Conservation (phyloP, 1,140 invertebrate species). For the Calliopsis andreniformis region DNA sequence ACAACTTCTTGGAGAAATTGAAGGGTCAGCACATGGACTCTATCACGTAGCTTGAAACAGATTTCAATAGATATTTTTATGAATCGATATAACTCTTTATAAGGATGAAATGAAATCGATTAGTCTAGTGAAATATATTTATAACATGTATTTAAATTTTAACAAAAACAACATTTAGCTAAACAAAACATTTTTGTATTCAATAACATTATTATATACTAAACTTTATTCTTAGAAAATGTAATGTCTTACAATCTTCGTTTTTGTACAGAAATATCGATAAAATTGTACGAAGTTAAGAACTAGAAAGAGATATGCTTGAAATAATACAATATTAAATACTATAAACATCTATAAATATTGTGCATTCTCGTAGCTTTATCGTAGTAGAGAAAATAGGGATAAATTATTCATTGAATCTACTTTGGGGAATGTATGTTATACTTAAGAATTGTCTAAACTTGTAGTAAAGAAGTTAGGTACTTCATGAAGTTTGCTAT, state of each 20-base stretch:
- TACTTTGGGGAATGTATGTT: constrained; percentile 55
- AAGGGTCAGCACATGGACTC: not conserved
- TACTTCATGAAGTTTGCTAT: constrained; percentile 20
- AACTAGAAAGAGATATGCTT: constrained; percentile 42
- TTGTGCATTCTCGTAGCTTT: constrained; percentile 50
- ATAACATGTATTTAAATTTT: constrained; percentile 45
- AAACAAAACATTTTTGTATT: constrained; percentile 61
- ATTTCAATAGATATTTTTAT: not conserved
- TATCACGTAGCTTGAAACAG: constrained; percentile 9
- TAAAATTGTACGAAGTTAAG: constrained; percentile 43
- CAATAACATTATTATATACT: constrained; percentile 59
- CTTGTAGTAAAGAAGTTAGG: constrained; percentile 40
- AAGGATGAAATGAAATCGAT: not conserved
- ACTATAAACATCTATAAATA: constrained; percentile 51
- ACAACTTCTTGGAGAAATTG: constrained; percentile 47
- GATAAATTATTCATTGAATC: constrained; percentile 42
- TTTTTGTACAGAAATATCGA: constrained; percentile 65
- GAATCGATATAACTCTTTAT: not conserved
- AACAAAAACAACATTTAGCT: constrained; percentile 40
- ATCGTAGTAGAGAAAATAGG: constrained; percentile 46
- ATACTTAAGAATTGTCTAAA: constrained; percentile 37
- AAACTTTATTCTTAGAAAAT: constrained; percentile 58
- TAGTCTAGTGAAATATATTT: constrained; percentile 2
- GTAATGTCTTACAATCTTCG: constrained; percentile 38
- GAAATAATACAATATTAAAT: constrained; percentile 54